Base-by-base conservation (phyloP, 2,797 vertebrate species). In the Aotus griseimembra region DNA sequence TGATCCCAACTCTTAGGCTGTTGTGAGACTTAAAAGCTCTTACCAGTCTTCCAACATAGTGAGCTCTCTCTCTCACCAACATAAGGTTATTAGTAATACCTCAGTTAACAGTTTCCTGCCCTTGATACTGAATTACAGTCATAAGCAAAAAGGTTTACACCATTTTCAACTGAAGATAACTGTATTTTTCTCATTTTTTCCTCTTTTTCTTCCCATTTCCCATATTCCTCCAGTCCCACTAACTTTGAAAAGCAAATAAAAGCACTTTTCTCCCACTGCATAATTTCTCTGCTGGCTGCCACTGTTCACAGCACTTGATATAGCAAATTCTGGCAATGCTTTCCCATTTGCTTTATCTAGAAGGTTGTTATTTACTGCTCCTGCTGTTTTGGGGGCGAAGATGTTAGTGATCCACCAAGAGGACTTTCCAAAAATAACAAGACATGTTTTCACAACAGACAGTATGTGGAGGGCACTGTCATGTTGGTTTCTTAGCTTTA, bases 341-440 rank as follows among this genome's bases (percentile, higher is more conserved):
- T 93, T 81, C 81, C 73, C 81, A 30, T 70, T 64, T 70, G 67
- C 70, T 83, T 82, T 88, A 82, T 91, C 55, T 88, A 57, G 50
- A 90, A 52, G 58, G 39, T 81, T 79, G 81, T 46, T 87, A 91
- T 94, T 96, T 76, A 84, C 82, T 70, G 82, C 61, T 67, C 75
- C 92, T 76, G 39, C 82, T 55, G 87, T 82, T 94, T 28, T 48
- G 82, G 84, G 77, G 72, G 58, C 1, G 13, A 90, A 89, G 72
- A 55, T 86, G 61, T 61, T 73, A 96, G 61, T 19, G 13, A 85
- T 84, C 72, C 57, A 67, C 33, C 39, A 39, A 86, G 36, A 48
- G 50, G 81, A 73, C 39, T 36, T 90, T 84, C 41, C 85, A 93
- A 58, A 93, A 93, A 93, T 11, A 88, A 52, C 22, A 2, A 87